Percentiles rank a stretch among this genome's conserved stretches.
Evolutionary conservation across 2,797 vertebrate genomes (phyloP).

Genomic region (Lerista edwardsae): DNA sequence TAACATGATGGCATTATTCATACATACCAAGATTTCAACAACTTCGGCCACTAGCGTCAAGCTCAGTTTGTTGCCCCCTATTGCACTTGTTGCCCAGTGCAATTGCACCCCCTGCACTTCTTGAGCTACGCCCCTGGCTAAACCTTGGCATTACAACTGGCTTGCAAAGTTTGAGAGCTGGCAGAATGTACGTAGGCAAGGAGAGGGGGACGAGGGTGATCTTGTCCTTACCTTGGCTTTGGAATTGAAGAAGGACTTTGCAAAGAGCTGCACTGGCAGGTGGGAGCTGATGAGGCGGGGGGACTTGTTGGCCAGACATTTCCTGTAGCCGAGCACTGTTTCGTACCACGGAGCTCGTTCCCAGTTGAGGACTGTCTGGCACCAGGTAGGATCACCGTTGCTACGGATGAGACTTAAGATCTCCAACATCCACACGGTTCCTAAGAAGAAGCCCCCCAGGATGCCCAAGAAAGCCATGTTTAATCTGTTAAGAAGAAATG

Average conservation of each 20-base stretch:
- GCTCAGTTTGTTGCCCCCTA: too few species aligned
- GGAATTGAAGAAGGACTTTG: constrained; percentile 32
- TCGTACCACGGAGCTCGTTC: constrained; percentile 88
- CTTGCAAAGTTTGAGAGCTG: background rate
- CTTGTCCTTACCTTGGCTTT: constrained; percentile 33
- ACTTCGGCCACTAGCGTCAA: too few species aligned
- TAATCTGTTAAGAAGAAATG: background rate
- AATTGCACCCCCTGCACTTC: too few species aligned
- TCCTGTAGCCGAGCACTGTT: constrained; percentile 66
- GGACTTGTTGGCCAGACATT: constrained; percentile 63
- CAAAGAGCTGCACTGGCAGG: constrained; percentile 59
- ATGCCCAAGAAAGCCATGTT: background rate
- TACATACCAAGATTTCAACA: too few species aligned
- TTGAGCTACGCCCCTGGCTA: too few species aligned
- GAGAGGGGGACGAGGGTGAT: too few species aligned
- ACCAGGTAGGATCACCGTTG: constrained; percentile 82
- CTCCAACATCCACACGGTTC: constrained; percentile 78
- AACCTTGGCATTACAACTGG: background rate
- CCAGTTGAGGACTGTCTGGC: constrained; percentile 85
- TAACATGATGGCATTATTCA: too few species aligned
- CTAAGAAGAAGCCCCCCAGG: constrained; percentile 40
- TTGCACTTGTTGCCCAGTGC: too few species aligned
- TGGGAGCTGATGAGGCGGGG: constrained; percentile 87
- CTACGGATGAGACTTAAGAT: constrained; percentile 80
- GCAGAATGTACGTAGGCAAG: background rate